Conservation (phyloP, 2,888 invertebrate species). For the Metellina segmentata region DNA sequence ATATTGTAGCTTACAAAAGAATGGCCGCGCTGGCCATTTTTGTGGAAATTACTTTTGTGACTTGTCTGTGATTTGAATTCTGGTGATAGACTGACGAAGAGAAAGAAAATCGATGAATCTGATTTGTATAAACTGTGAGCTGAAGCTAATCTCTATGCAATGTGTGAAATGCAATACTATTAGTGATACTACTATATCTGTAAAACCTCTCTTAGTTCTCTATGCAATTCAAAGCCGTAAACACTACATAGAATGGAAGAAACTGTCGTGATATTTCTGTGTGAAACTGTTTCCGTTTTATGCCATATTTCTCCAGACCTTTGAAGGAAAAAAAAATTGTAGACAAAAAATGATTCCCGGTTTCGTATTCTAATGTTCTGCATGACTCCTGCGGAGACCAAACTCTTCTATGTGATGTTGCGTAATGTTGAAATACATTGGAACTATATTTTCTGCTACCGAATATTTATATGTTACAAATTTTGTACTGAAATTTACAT, state of each 20-base stretch:
- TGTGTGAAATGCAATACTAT: constrained; percentile 8
- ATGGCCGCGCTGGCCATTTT: background rate
- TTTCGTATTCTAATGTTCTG: background rate
- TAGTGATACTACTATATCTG: constrained; percentile 21
- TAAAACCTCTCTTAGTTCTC: constrained; percentile 16
- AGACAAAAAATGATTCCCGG: background rate
- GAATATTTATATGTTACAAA: background rate
- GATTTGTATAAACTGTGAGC: constrained; percentile 5
- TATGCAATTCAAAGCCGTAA: background rate
- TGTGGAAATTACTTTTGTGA: background rate
- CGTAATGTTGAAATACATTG: background rate
- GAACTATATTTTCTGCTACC: background rate
- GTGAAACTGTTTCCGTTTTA: background rate
- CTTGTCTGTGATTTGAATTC: constrained; percentile 39
- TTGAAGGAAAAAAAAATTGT: background rate
- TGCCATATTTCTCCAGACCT: background rate
- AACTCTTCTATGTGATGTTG: background rate
- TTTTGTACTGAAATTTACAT: background rate
- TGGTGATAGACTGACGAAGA: constrained; percentile 13
- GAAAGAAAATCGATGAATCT: background rate
- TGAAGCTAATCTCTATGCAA: constrained; percentile 15
- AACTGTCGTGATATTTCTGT: background rate
- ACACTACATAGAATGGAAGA: background rate
- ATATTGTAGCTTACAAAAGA: background rate
- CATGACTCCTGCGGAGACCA: too few relatives aligned